These are phyloP conservation scores for Brachylomia viminalis DNA, from an alignment of 2,888 invertebrate species.

Conservation along the genomic window DNA sequence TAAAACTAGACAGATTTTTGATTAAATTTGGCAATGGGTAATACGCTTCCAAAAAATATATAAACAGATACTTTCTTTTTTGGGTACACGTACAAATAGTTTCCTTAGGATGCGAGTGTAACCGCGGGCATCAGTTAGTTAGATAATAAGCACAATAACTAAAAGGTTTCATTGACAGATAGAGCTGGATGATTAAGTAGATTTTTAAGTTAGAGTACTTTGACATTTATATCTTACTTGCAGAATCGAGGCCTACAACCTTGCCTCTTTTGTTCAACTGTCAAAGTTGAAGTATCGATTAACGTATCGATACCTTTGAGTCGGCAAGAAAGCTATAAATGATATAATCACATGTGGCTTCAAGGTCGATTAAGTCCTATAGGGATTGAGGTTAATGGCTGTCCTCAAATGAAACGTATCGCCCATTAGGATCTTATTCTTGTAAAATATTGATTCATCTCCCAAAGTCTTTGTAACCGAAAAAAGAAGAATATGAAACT, in stretches of 20 bases:
- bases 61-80: too few relatives aligned
- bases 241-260: conserved; percentile 60
- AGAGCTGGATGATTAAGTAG: conserved; percentile 12
- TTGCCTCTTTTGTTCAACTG: conserved; percentile 67
- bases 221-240: conserved; percentile 62
- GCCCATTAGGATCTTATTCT: conserved; percentile 77
- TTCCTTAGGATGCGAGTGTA: background rate
- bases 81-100: too few relatives aligned
- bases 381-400: conserved; percentile 85
- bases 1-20: background rate
- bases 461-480: conserved; percentile 73
- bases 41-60: too few relatives aligned
- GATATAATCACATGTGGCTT: conserved; percentile 77
- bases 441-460: conserved; percentile 65
- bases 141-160: conserved; percentile 19
- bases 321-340: conserved; percentile 70
- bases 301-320: conserved; percentile 59
- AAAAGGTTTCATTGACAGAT: conserved; percentile 41
- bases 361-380: conserved; percentile 83
- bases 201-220: conserved; percentile 55
- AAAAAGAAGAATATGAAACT: conserved; percentile 78
- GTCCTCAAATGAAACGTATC: conserved; percentile 77
- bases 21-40: too few relatives aligned
- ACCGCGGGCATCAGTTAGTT: too few relatives aligned
- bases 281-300: conserved; percentile 68